Conservation (phyloP, 2,888 invertebrate species). For the Pseudococcus viburni region DNA sequence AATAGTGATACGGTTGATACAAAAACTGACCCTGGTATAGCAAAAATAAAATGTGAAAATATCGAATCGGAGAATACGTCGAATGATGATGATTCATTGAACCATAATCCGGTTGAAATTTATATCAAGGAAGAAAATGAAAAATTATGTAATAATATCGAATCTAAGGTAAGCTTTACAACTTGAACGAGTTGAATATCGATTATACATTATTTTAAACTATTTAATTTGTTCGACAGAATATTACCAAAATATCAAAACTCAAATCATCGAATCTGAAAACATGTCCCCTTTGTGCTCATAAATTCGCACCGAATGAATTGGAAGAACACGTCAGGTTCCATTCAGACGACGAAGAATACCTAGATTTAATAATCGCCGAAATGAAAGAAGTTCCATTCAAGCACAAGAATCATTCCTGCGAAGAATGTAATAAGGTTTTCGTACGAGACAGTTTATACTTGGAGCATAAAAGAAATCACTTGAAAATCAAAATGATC, state of each 20-base stretch:
- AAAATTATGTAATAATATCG: neutral
- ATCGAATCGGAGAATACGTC: neutral
- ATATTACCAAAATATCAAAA: neutral
- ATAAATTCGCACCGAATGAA: conserved; percentile 12
- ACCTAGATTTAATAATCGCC: neutral
- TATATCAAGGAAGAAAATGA: neutral
- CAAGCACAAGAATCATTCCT: conserved; percentile 24
- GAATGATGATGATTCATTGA: neutral
- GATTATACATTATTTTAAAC: too few relatives aligned
- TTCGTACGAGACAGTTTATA: conserved; percentile 32
- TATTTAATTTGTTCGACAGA: neutral
- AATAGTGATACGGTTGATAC: neutral
- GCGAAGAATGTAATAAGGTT: conserved; percentile 17
- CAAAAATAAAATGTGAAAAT: neutral
- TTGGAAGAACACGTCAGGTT: conserved; percentile 26
- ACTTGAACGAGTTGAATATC: too few relatives aligned
- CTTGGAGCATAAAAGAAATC: neutral
- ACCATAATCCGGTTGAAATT: neutral
- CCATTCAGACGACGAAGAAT: conserved; percentile 31
- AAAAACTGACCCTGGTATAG: neutral
- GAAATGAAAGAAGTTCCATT: conserved; percentile 46
- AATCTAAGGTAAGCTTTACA: neutral
- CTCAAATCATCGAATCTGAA: neutral
- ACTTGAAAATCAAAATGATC: conserved; percentile 34
- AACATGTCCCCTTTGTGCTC: neutral